Base-by-base conservation (phyloP, 2,888 invertebrate genomes). In the Hirtodrosophila trivittata region DNA sequence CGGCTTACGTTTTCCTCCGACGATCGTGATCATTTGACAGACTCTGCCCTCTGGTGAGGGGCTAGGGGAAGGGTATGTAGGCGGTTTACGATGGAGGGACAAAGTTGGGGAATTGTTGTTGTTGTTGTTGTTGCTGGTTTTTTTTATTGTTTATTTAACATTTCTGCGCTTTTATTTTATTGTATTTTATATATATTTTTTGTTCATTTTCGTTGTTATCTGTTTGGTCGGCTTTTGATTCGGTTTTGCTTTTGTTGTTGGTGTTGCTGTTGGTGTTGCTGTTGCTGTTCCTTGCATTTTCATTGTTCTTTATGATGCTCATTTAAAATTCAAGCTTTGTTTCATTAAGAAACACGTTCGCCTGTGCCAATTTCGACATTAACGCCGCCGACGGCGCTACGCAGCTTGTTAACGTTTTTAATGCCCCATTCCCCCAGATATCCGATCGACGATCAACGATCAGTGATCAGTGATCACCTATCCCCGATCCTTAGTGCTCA, bases 241-340 rank as follows among this genome's bases (percentile, higher is more conserved):
- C 50, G 52, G 37, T 52, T 59, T 65, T 50, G 75, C 76, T 76
- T 83, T n/a, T n/a, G n/a, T n/a, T n/a, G n/a, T n/a, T n/a, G n/a
- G n/a, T 78, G 68, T 71, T 71, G 56, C 60, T 71, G 74, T 1
- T 35, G 39, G 0, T 56, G 16, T 32, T 64, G 47, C 42, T 76
- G 72, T 55, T 65, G 64, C 47, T 64, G 64, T 37, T 72, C 56
- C 3, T 58, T 78, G 72, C 75, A 75, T 76, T 74, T 86, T 81
- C 87, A 86, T 86, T 87, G 80, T 84, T 83, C 81, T 88, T 89
- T 87, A 88, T 88, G 87, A 78, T 64, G 78, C 88, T 88, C 87
- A 88, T 88, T 88, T 89, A 88, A 88, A 88, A 88, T 87, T 81
- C 87, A 86, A 77, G 88, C 87, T 87, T 82, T 89, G 86, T 84